A percentile compares a stretch with the other conserved stretches of the same genome.
Evolutionary conservation across 2,113 vertebrate genomes (phyloP).

Genomic region (Phyllostomus hastatus): DNA sequence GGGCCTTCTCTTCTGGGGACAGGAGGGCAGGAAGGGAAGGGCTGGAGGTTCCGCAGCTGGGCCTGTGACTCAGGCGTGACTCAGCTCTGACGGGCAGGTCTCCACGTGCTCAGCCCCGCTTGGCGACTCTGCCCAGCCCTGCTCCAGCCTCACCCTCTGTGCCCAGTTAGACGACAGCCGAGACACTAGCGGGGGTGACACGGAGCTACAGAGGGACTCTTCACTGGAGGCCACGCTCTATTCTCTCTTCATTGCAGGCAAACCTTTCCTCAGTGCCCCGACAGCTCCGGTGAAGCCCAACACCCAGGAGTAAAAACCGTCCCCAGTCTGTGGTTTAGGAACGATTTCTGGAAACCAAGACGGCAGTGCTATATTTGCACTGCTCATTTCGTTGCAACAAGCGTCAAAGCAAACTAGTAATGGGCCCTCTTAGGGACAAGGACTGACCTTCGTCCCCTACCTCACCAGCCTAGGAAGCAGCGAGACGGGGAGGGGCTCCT

Average conservation of each 20-base stretch:
- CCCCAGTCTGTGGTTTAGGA: neutral
- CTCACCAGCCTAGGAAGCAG: neutral
- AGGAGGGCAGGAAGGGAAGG: neutral
- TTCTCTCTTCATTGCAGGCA: neutral
- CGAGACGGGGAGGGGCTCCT: neutral
- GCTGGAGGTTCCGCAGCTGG: neutral
- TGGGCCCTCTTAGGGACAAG: neutral
- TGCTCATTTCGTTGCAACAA: neutral
- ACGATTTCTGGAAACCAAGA: neutral
- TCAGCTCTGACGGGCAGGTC: constrained; percentile 47
- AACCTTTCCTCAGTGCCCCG: neutral
- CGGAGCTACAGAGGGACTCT: neutral
- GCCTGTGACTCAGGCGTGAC: constrained; percentile 46
- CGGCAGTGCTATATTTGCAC: neutral
- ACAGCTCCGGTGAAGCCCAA: neutral
- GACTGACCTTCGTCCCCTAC: neutral
- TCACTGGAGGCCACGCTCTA: neutral
- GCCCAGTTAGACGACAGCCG: neutral
- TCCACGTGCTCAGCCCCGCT: neutral
- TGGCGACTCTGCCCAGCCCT: neutral
- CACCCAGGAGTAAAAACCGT: neutral
- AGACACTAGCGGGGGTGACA: neutral
- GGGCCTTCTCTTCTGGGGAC: neutral
- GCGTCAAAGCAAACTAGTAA: neutral
- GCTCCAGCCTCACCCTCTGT: neutral